A percentile compares a stretch with the other conserved stretches of the same genome.
These are phyloP conservation scores for Subacronicta megacephala DNA, from an alignment of 2,888 invertebrate genomes.

Conservation along the genomic window DNA sequence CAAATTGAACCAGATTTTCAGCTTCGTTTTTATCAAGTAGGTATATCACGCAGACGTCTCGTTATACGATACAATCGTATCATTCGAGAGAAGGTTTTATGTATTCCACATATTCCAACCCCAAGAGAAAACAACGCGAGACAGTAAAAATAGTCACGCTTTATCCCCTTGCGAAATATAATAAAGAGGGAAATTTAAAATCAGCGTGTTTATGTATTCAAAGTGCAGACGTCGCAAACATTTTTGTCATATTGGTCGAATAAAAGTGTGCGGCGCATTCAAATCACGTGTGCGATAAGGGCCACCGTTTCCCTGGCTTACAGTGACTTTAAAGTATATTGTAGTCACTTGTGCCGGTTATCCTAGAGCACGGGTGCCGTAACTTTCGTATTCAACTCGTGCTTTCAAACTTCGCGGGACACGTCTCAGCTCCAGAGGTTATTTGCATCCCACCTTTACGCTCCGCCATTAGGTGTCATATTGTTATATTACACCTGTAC, in stretches of 20 bases:
- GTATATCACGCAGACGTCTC: slow-evolving; percentile 2
- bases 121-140: slow-evolving; percentile 24
- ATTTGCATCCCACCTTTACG: slow-evolving; percentile 83
- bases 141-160: slow-evolving; percentile 29
- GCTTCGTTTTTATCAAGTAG: neutral
- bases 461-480: slow-evolving; percentile 75
- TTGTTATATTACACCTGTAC: slow-evolving; percentile 72
- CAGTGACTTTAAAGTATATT: slow-evolving; percentile 80
- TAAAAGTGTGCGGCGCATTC: slow-evolving; percentile 75
- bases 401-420: slow-evolving; percentile 75
- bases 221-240: slow-evolving; percentile 77
- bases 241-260: slow-evolving; percentile 81
- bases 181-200: slow-evolving; percentile 52
- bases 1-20: neutral
- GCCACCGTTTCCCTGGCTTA: slow-evolving; percentile 77
- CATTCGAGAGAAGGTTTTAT: slow-evolving; percentile 22
- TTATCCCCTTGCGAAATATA: slow-evolving; percentile 29
- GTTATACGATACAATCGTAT: slow-evolving; percentile 24
- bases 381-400: slow-evolving; percentile 79
- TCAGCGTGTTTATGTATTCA: slow-evolving; percentile 74
- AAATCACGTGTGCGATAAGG: slow-evolving; percentile 82
- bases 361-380: slow-evolving; percentile 63
- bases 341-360: slow-evolving; percentile 75
- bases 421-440: slow-evolving; percentile 77
- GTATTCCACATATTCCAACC: slow-evolving; percentile 12